phyloP scores from a whole-genome alignment of 1,140 invertebrate genomes.

The Elymnias hypermnestra region DNA sequence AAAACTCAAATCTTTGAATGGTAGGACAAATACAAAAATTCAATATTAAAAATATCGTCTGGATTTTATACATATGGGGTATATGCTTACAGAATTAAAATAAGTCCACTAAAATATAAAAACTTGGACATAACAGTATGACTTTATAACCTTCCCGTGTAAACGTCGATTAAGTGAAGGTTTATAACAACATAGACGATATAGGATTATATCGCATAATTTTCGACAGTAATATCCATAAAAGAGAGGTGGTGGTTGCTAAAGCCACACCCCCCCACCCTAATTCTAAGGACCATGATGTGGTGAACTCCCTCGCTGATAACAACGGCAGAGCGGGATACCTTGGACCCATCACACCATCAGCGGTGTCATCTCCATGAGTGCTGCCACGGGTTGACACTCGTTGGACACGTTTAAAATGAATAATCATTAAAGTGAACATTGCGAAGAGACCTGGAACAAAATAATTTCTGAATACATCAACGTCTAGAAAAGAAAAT shows the following conservation, averaged over 20 bases:
- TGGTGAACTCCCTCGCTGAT: conserved; percentile 83
- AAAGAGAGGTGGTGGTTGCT: conserved; percentile 84
- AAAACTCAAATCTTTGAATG: too few species aligned
- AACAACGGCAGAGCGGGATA: conserved; percentile 60
- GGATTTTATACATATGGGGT: too few species aligned
- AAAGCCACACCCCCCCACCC: conserved; percentile 89
- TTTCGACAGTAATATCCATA: conserved; percentile 92
- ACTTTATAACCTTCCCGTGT: conserved; percentile 1
- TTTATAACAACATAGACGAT: conserved; percentile 79
- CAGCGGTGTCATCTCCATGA: conserved; percentile 78
- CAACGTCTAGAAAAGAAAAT: background rate
- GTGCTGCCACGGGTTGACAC: conserved; percentile 76
- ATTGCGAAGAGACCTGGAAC: conserved; percentile 89
- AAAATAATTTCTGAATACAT: conserved; percentile 4
- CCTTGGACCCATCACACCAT: conserved; percentile 81
- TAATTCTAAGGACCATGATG: conserved; percentile 88
- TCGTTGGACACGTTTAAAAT: conserved; percentile 87
- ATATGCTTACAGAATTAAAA: too few species aligned
- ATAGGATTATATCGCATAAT: conserved; percentile 93
- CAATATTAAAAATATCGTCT: too few species aligned
- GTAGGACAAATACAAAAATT: too few species aligned
- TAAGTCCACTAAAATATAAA: too few species aligned
- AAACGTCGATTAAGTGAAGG: conserved; percentile 6
- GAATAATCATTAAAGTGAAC: conserved; percentile 92
- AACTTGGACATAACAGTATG: too few species aligned